These are phyloP conservation scores for Horisme vitalbata DNA, from an alignment of 2,888 invertebrate species.

Conservation along the genomic window DNA sequence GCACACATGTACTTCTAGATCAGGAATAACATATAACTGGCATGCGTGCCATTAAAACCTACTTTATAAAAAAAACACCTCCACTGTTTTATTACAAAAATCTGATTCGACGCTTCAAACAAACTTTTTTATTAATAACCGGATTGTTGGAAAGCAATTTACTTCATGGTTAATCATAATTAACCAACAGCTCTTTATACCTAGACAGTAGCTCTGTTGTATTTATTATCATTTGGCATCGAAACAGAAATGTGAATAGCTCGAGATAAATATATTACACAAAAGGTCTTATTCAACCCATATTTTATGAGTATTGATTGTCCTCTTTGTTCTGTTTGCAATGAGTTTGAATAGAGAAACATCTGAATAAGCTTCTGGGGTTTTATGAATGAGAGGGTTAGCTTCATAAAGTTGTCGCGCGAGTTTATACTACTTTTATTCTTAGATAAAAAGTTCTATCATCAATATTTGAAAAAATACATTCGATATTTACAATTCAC, in stretches of 20 bases:
- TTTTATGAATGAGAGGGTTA: constrained; percentile 10
- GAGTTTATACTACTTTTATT: no score
- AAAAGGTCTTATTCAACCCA: constrained; percentile 7
- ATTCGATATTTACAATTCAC: no score
- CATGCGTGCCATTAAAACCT: no score
- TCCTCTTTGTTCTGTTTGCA: constrained; percentile 7
- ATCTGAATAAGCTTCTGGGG: constrained; percentile 12
- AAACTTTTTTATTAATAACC: no score
- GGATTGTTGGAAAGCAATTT: constrained; percentile 1
- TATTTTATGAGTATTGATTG: constrained; percentile 13
- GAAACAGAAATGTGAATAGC: constrained; percentile 5
- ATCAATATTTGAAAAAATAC: no score
- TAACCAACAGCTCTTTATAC: background rate
- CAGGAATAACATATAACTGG: no score
- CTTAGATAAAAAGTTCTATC: no score
- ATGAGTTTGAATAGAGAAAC: background rate
- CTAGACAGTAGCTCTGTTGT: background rate
- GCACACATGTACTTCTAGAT: no score
- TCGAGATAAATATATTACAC: constrained; percentile 1
- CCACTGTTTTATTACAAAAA: no score
- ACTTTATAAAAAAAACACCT: no score
- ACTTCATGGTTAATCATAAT: constrained; percentile 3
- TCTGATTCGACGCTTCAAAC: no score
- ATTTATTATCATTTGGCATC: constrained; percentile 1
- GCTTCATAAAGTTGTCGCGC: constrained; percentile 9